Base-by-base conservation (phyloP, 1,140 invertebrate species). In the Pseudomyrmex concolor region DNA sequence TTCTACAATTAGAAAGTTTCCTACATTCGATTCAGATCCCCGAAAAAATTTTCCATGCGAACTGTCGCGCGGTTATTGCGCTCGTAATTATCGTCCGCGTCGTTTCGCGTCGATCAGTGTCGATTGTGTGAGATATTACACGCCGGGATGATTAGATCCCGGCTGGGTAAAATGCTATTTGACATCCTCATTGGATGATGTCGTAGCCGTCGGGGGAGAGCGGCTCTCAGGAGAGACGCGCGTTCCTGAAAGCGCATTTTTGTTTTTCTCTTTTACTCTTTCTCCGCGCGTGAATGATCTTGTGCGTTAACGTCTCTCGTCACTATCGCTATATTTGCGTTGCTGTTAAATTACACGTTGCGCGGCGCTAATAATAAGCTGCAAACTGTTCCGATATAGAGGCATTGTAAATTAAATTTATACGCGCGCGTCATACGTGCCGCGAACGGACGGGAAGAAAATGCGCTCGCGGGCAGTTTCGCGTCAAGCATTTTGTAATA, bases 341-440 rank as follows among this genome's bases (percentile, higher is more conserved):
- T 59, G 43, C 51, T 19, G 54, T 71, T 34, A 80, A 80, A 80
- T 80, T 70, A 80, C 17, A 80, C n/a, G 66, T 60, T 50, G 17
- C 54, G 19, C 19, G 45, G 34, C 22, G 25, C 22, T 50, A 59
- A 80, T 70, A 80, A 70, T 45, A 70, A 70, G 54, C 43, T 70
- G 64, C 64, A 25, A 80, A 80, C 10, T 80, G 54, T 55, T n/a
- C 10, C 17, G 59, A 71, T 70, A 34, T 34, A 48, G 59, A 34
- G 45, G 54, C 54, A 50, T 19, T 70, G 34, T 80, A 80, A 80
- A 80, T 80, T 25, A 59, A 22, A 70, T 59, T 57, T 68, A 57
- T 22, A 12, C 43, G 64, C 51, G 64, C 51, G 34, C 51, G 45
- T 4, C 22, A 8, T 34, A 34, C 34, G 34, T 5, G 34, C 34